Base-by-base conservation (phyloP, 2,797 vertebrate species). In the Gila robusta region DNA sequence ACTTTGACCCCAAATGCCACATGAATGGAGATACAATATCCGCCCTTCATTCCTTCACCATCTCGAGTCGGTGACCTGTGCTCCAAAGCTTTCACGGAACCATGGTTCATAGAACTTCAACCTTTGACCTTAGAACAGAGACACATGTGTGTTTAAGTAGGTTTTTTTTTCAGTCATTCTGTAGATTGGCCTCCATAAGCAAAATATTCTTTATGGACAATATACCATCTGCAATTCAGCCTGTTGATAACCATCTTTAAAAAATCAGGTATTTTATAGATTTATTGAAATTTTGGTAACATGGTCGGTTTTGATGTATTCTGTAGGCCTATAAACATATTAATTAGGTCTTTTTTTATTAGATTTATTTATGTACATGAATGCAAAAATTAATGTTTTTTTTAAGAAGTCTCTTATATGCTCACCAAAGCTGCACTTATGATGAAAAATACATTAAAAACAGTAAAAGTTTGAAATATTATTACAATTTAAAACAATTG, bases 11-110 rank as follows among this genome's bases (percentile, higher is more conserved):
- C 11, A 59, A 90, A 91, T 92, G 91, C 94, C 93, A 94, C 94
- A 94, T 94, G 93, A 95, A 95, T 95, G 93, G 93, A 95, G 95
- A 96, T 94, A 94, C 95, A 94, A 96, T 94, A 92, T 94, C 94
- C 94, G 91, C 92, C 93, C 92, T 93, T 95, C 93, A 92, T 91
- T 91, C 91, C 91, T 89, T 67, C 87, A 90, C 87, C 89, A 41
- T 79, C 90, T 76, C 81, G 82, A 92, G 82, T 84, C 86, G 37
- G 83, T 95, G 93, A 94, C 94, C 94, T 94, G 91, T 95, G 92
- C 79, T 93, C 93, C 86, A 2, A 83, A 92, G 92, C 93, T 92
- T 94, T 93, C 93, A 92, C 93, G 94, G 92, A 95, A 93, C 93
- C 91, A 91, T 83, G 91, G 90, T 93, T 93, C 91, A 90, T 90